Evolutionary conservation across 2,888 invertebrate species (phyloP).

Genomic region (Subacronicta megacephala): DNA sequence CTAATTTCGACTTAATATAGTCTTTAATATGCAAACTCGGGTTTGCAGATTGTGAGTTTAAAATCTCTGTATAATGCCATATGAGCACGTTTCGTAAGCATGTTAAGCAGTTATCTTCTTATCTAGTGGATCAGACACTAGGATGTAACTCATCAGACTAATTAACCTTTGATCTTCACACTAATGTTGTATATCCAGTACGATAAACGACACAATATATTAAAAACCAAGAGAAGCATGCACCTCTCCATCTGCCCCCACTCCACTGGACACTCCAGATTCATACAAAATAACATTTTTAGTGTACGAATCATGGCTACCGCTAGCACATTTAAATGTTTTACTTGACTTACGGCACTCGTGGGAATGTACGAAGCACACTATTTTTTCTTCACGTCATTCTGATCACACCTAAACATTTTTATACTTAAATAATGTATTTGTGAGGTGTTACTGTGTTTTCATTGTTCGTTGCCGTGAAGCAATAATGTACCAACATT

Average conservation of each 20-base stretch:
- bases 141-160: constrained; percentile 5
- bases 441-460: no score
- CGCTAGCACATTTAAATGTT: constrained; percentile 17
- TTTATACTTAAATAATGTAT: constrained; percentile 1
- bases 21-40: constrained; percentile 41
- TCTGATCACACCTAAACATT: neutral
- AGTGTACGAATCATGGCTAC: constrained; percentile 3
- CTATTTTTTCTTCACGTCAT: constrained; percentile 11
- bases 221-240: no score
- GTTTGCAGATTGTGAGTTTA: constrained; percentile 36
- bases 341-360: constrained; percentile 15
- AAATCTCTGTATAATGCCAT: constrained; percentile 17
- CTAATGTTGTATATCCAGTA: neutral
- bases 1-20: constrained; percentile 52
- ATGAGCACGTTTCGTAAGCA: neutral
- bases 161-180: constrained; percentile 16
- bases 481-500: no score
- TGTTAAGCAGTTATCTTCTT: constrained; percentile 4
- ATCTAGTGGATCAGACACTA: neutral
- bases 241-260: no score
- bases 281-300: constrained; percentile 21
- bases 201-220: no score
- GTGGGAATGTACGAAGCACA: constrained; percentile 11
- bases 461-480: no score
- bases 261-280: constrained; percentile 3